A percentile compares a stretch with the other conserved stretches of the same genome.
phyloP scores from a whole-genome alignment of 2,797 vertebrate genomes.

The Merluccius polli region DNA sequence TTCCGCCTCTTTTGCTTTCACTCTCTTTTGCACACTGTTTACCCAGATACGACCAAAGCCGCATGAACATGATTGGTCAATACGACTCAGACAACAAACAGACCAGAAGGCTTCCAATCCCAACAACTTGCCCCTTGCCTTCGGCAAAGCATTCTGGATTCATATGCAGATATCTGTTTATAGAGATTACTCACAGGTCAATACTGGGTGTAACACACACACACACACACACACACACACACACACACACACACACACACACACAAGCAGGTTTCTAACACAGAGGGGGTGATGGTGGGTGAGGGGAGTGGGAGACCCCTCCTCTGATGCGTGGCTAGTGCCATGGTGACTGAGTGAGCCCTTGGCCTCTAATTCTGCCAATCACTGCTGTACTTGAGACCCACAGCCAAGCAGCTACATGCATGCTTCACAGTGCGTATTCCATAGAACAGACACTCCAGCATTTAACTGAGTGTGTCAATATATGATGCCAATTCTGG shows the following conservation, averaged over 20 bases:
- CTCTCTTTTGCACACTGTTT: no score
- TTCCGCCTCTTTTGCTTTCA: no score
- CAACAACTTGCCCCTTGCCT: no score
- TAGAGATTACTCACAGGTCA: conserved; percentile 89
- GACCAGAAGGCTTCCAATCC: no score
- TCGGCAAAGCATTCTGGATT: no score
- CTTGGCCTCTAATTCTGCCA: background rate
- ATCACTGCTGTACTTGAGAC: background rate
- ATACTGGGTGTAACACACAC: conserved; percentile 70
- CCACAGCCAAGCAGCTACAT: background rate
- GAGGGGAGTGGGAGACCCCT: no score
- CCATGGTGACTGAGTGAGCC: background rate
- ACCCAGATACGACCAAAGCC: no score
- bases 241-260: background rate
- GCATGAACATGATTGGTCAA: no score
- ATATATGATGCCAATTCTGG: background rate
- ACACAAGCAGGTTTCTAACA: background rate
- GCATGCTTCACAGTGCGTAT: background rate
- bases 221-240: conserved; percentile 31
- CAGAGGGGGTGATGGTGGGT: background rate
- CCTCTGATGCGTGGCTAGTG: background rate
- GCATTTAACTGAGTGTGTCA: background rate
- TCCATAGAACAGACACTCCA: background rate
- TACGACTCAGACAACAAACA: no score
- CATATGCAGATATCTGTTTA: no score